Conservation (phyloP, 2,888 invertebrate genomes). For the Schrankia costaestrigalis region DNA sequence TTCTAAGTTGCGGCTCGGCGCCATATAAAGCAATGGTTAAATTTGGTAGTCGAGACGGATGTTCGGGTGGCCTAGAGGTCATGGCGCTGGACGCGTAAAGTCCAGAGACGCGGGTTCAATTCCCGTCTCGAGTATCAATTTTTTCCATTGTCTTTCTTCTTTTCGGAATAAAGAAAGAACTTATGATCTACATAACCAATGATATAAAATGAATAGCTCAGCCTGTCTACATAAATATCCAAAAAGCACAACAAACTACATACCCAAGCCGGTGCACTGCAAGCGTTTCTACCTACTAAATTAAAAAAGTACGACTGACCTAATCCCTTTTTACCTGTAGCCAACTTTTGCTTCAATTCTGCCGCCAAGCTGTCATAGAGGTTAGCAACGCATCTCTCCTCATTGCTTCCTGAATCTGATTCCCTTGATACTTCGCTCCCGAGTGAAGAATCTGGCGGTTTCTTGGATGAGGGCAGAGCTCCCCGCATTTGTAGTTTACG, state of each 20-base stretch:
- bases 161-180: too few relatives aligned
- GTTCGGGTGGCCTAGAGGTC: too few relatives aligned
- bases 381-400: slow-evolving; percentile 86
- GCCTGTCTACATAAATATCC: not conserved
- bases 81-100: too few relatives aligned
- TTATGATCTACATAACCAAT: too few relatives aligned
- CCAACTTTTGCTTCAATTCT: slow-evolving; percentile 87
- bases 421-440: slow-evolving; percentile 88
- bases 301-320: slow-evolving; percentile 59
- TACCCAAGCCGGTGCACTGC: slow-evolving; percentile 38
- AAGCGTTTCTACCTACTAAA: slow-evolving; percentile 44
- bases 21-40: too few relatives aligned
- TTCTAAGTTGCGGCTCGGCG: too few relatives aligned
- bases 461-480: slow-evolving; percentile 81
- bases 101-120: too few relatives aligned
- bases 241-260: slow-evolving; percentile 19
- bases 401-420: slow-evolving; percentile 85
- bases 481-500: slow-evolving; percentile 76
- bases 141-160: too few relatives aligned
- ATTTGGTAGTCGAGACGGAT: too few relatives aligned
- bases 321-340: slow-evolving; percentile 78
- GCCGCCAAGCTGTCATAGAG: slow-evolving; percentile 95
- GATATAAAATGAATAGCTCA: not conserved
- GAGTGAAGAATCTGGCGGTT: slow-evolving; percentile 86
- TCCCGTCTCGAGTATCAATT: too few relatives aligned